Percentiles rank a stretch among this genome's conserved stretches.
phyloP scores from a whole-genome alignment of 2,888 invertebrate species.

The Coleophora flavipennella region DNA sequence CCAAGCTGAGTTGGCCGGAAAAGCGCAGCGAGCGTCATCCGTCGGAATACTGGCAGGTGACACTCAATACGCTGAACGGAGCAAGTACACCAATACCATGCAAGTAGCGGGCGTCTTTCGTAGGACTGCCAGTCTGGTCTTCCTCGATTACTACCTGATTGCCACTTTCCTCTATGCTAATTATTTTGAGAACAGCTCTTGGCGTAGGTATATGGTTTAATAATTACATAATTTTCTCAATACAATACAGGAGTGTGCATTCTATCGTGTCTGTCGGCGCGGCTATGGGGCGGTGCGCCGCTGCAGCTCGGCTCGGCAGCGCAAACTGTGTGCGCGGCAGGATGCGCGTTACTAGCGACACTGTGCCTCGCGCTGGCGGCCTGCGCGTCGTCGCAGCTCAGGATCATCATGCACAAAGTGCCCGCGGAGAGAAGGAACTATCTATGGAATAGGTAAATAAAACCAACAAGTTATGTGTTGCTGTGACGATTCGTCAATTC shows the following conservation, averaged over 20 bases:
- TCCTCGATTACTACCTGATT: too few species aligned
- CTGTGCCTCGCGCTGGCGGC: constrained; percentile 79
- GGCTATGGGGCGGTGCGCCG: constrained; percentile 76
- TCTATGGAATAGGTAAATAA: constrained; percentile 63
- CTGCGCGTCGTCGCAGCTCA: constrained; percentile 75
- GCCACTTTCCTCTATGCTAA: too few species aligned
- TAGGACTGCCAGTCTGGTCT: too few species aligned
- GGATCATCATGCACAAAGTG: constrained; percentile 72
- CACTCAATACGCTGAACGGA: too few species aligned
- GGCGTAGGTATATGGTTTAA: too few species aligned
- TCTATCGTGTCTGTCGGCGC: constrained; percentile 76
- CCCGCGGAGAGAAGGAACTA: constrained; percentile 71
- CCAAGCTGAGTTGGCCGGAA: constrained; percentile 77
- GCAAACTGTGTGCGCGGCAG: constrained; percentile 77
- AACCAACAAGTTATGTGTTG: too few species aligned
- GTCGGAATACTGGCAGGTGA: constrained; percentile 78
- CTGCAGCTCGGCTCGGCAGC: constrained; percentile 69
- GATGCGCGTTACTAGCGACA: constrained; percentile 77
- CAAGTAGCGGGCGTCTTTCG: too few species aligned
- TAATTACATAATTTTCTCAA: not conserved
- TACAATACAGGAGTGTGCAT: constrained; percentile 75
- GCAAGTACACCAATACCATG: too few species aligned
- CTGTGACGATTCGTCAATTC: too few species aligned
- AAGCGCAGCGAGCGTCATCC: constrained; percentile 76
- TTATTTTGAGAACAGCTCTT: too few species aligned